Conservation (phyloP, 2,888 invertebrate species). For the Ophioninae sp. region DNA sequence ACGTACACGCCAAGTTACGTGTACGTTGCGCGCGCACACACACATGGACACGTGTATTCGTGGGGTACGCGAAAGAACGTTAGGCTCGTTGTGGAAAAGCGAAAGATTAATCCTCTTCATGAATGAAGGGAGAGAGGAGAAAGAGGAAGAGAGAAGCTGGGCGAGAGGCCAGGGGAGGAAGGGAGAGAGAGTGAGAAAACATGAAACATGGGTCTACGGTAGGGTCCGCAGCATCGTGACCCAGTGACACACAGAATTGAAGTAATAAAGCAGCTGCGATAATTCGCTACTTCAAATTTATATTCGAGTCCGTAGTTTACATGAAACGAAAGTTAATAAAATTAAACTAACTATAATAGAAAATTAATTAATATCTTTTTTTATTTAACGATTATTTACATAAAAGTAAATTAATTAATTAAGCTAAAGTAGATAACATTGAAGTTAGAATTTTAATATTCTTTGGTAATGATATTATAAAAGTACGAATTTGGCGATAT, state of each 20-base stretch:
- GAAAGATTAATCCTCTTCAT: constrained; percentile 44
- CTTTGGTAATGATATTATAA: too few relatives aligned
- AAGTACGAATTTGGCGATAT: too few relatives aligned
- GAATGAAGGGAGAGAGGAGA: constrained; percentile 57
- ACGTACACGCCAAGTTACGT: constrained; percentile 47
- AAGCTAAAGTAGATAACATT: too few relatives aligned
- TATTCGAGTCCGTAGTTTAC: background rate
- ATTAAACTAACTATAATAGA: too few relatives aligned
- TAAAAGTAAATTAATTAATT: too few relatives aligned
- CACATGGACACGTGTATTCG: background rate
- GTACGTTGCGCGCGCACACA: background rate
- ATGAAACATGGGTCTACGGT: background rate
- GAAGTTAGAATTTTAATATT: too few relatives aligned
- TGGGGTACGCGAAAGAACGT: constrained; percentile 8
- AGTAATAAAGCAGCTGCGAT: constrained; percentile 30
- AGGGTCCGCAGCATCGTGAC: constrained; percentile 50
- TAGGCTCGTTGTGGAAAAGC: constrained; percentile 37
- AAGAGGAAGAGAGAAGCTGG: constrained; percentile 55
- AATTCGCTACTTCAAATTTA: constrained; percentile 7
- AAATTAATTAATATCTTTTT: too few relatives aligned
- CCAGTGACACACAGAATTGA: constrained; percentile 53
- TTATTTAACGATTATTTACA: too few relatives aligned
- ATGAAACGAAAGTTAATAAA: too few relatives aligned
- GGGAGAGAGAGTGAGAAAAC: background rate
- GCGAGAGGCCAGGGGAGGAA: background rate